phyloP scores from a whole-genome alignment of 2,113 vertebrate genomes.

The Taxidea taxus region DNA sequence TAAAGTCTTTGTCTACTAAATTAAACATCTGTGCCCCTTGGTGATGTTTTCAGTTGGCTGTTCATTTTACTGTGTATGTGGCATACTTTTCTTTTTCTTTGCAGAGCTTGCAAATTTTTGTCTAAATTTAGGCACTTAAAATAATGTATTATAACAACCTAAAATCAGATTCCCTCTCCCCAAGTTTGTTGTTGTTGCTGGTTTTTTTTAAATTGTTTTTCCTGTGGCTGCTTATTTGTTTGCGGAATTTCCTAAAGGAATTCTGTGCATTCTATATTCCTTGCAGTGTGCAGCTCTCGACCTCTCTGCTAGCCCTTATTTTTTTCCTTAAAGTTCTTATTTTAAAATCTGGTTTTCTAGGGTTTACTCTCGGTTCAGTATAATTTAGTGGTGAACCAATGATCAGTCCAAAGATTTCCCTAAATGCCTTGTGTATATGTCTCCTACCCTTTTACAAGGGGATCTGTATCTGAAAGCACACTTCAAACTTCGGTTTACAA shows the following conservation, averaged over 20 bases:
- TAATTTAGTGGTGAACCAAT: constrained; percentile 40
- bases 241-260: not conserved
- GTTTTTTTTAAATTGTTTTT: not conserved
- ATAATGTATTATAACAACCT: not conserved
- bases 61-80: not conserved
- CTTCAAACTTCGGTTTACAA: not conserved
- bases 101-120: not conserved
- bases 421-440: not conserved
- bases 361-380: constrained; percentile 1
- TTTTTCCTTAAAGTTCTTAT: not conserved
- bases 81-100: not conserved
- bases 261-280: not conserved
- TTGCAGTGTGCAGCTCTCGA: not conserved
- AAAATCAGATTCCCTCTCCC: not conserved
- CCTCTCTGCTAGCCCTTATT: not conserved
- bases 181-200: not conserved
- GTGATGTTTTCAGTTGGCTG: not conserved
- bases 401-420: not conserved
- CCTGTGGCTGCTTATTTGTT: not conserved
- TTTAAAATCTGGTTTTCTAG: not conserved
- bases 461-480: not conserved
- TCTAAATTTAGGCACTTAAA: not conserved
- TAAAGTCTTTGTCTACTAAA: constrained; percentile 26
- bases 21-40: not conserved
- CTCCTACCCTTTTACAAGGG: not conserved